Evolutionary conservation across 2,113 vertebrate genomes (phyloP), one percentile per base, ranked within the genome.

Genomic region (Himantopus leucocephalus): DNA sequence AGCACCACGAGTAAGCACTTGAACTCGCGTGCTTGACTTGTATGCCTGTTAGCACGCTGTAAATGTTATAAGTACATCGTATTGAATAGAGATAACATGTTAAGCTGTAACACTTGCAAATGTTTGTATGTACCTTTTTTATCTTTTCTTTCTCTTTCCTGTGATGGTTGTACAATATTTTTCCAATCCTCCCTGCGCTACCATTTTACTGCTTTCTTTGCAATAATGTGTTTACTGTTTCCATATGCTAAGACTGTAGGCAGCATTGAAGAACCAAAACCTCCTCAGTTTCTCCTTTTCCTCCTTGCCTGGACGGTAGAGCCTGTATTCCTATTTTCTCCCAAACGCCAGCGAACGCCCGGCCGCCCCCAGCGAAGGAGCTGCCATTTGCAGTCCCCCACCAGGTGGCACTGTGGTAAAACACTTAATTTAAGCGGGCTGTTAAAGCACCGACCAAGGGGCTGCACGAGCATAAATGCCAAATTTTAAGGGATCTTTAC

Each of bases 371-470:
- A 30, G 30, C 3, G 53, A 12, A 45, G 88, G 77, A 23, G 45
- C 74, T 8, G 16, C 43, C 50, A 24, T 60, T 73, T 48, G 55
- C 35, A 5, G 27, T 24, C 13, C 17, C 52, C 92, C 96, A 91
- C 47, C 59, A 82, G 98, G 88, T 81, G 97, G 95, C 98, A 63
- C 83, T 95, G 90, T 91, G 81, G 82, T 24, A 27, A 90, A 87
- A 53, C n/a, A 7, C 84, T 70, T 85, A 9, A 34, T 52, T 53
- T 68, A 12, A 21, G 27, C 53, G 19, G 12, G 55, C 9, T 21
- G 23, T 26, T n/a, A 4, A 1, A 6, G 22, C 5, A 6, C 8
- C 34, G 75, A 29, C 41, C 56, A 8, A 39, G 27, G 0, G 35
- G 14, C 84, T 41, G 56, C 75, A 5, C 10, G 8, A 13, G 30